phyloP scores from a whole-genome alignment of 2,888 invertebrate species.

The Eristalis intricaria region DNA sequence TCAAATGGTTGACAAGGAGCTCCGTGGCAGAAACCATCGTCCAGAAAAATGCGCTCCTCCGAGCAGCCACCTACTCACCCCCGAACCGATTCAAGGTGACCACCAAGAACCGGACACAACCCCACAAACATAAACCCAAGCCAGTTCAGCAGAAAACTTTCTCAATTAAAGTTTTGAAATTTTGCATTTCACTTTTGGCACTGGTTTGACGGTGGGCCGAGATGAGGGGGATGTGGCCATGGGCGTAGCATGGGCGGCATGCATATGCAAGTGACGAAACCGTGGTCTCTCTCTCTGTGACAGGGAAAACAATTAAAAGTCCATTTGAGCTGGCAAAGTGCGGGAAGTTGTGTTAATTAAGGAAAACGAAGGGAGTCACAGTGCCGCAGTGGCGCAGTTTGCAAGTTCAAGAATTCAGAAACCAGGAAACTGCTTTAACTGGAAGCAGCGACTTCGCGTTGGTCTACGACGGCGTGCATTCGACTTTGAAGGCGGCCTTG shows the following conservation, averaged over 20 bases:
- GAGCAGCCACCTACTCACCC: neutral
- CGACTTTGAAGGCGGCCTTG: neutral
- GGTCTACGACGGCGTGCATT: too few species aligned
- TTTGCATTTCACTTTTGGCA: conserved; percentile 19
- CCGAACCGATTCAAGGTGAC: neutral
- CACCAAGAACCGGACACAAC: neutral
- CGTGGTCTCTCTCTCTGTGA: conserved; percentile 10
- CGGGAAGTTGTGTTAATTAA: conserved; percentile 8
- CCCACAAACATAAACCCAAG: neutral
- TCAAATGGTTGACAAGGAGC: neutral
- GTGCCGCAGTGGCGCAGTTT: neutral
- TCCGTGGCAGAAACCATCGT: too few species aligned
- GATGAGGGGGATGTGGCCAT: too few species aligned
- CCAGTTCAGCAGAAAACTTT: conserved; percentile 14
- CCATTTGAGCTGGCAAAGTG: neutral
- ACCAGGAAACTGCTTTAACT: neutral
- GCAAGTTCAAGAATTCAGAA: neutral
- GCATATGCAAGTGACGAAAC: conserved; percentile 1
- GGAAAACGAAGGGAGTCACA: neutral
- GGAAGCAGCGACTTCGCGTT: neutral
- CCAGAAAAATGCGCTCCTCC: too few species aligned
- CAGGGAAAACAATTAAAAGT: conserved; percentile 10
- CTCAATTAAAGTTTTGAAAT: conserved; percentile 34
- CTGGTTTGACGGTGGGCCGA: neutral
- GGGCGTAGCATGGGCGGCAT: neutral